Percentiles rank a stretch among this genome's conserved stretches.
Evolutionary conservation across 2,888 invertebrate species (phyloP).

Genomic region (Zelleria hepariella): DNA sequence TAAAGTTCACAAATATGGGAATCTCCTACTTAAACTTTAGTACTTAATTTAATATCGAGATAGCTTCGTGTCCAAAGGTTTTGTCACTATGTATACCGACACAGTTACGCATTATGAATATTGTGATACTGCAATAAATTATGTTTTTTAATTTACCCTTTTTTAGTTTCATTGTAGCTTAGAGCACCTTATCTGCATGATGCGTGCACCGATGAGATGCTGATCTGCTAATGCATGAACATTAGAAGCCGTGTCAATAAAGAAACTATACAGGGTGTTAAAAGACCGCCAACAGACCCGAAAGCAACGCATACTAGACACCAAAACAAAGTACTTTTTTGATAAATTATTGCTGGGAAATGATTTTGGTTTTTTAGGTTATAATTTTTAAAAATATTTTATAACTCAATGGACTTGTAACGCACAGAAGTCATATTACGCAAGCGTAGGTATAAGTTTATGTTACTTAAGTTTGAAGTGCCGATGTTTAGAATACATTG

Average conservation of each 20-base stretch:
- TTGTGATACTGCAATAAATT: constrained; percentile 60
- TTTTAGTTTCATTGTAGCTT: constrained; percentile 58
- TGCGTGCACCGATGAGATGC: constrained; percentile 23
- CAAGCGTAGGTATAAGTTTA: too few species aligned
- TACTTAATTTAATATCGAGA: constrained; percentile 56
- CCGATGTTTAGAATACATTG: too few species aligned
- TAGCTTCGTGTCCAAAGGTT: constrained; percentile 46
- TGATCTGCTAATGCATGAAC: background rate
- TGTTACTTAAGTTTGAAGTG: too few species aligned
- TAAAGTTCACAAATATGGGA: constrained; percentile 25
- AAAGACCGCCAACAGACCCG: too few species aligned
- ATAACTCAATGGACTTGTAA: too few species aligned
- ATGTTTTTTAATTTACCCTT: constrained; percentile 45
- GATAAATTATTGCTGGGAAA: too few species aligned
- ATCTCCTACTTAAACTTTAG: constrained; percentile 64
- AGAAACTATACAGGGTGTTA: too few species aligned
- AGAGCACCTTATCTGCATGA: constrained; percentile 47
- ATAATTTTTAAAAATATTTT: too few species aligned
- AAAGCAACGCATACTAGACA: too few species aligned
- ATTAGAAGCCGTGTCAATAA: constrained; percentile 26
- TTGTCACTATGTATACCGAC: constrained; percentile 33
- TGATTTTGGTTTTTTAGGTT: too few species aligned
- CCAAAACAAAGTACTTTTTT: too few species aligned
- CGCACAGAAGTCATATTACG: too few species aligned
- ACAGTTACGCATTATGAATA: constrained; percentile 23